Evolutionary conservation across 2,113 vertebrate species (phyloP).

Genomic region (Proteles cristata): DNA sequence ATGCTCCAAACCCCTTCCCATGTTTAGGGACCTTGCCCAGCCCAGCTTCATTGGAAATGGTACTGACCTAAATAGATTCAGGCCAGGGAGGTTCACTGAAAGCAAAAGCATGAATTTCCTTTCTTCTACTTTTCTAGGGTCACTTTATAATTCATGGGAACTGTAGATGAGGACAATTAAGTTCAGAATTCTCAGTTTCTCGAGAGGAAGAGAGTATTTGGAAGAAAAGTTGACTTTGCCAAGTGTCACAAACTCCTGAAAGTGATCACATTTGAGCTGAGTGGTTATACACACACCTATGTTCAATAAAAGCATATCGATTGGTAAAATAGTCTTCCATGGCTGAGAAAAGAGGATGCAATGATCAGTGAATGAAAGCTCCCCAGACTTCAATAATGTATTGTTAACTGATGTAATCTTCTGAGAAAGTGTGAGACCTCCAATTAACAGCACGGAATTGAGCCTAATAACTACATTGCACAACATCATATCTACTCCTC

Average conservation of each 20-base stretch:
- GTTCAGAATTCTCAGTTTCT: not conserved
- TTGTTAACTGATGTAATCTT: constrained; percentile 78
- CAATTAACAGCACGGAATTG: constrained; percentile 84
- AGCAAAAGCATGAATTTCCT: not conserved
- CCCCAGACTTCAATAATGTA: constrained; percentile 76
- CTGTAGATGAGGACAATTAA: not conserved
- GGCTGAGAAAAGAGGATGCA: constrained; percentile 47
- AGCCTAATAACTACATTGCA: constrained; percentile 82
- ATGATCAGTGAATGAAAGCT: constrained; percentile 36
- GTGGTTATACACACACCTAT: not conserved
- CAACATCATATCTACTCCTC: constrained; percentile 69
- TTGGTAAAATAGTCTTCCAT: not conserved
- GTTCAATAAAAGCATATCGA: constrained; percentile 61
- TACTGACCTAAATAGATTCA: not conserved
- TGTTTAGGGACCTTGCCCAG: not conserved
- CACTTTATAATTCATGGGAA: not conserved
- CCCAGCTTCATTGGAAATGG: not conserved
- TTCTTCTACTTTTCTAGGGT: not conserved
- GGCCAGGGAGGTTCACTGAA: not conserved
- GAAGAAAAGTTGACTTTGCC: not conserved
- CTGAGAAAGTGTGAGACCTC: constrained; percentile 77
- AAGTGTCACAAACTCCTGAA: not conserved
- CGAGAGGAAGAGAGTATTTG: not conserved
- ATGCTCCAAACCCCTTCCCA: not conserved
- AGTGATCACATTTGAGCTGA: constrained; percentile 19